Percentiles rank a stretch among this genome's conserved stretches.
Evolutionary conservation across 2,797 vertebrate genomes (phyloP).

Genomic region (Tadarida brasiliensis): DNA sequence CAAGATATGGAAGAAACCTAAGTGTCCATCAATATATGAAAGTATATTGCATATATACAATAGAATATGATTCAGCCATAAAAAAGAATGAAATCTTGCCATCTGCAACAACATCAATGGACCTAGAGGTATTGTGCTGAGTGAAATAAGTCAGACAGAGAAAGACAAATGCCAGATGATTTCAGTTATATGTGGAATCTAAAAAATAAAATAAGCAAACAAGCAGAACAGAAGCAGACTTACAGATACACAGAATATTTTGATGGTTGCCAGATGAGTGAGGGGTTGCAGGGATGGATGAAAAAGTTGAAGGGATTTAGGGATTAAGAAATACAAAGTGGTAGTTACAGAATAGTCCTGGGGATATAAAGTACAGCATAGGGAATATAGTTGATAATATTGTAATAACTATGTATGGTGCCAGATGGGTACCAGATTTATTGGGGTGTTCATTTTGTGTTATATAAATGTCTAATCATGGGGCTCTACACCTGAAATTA

Average conservation of each 20-base stretch:
- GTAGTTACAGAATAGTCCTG: background rate
- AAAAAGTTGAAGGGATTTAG: background rate
- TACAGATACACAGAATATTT: background rate
- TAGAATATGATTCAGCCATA: background rate
- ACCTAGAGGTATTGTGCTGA: background rate
- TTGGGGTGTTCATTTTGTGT: background rate
- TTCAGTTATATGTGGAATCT: background rate
- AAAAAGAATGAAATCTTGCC: background rate
- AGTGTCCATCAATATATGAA: background rate
- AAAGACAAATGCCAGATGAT: background rate
- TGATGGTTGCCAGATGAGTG: background rate
- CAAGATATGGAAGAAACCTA: background rate
- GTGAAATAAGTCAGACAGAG: background rate
- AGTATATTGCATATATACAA: background rate
- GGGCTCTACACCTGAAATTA: background rate
- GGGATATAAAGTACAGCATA: background rate
- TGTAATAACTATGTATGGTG: background rate
- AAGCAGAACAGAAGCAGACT: background rate
- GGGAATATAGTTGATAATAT: background rate
- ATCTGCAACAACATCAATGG: background rate
- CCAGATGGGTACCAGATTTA: background rate
- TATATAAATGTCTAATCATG: background rate
- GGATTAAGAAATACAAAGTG: background rate
- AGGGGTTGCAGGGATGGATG: background rate
- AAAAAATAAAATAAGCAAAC: background rate